Conservation (phyloP, 35 echinoderm and acorn worm genomes). For the Apostichopus californicus region DNA sequence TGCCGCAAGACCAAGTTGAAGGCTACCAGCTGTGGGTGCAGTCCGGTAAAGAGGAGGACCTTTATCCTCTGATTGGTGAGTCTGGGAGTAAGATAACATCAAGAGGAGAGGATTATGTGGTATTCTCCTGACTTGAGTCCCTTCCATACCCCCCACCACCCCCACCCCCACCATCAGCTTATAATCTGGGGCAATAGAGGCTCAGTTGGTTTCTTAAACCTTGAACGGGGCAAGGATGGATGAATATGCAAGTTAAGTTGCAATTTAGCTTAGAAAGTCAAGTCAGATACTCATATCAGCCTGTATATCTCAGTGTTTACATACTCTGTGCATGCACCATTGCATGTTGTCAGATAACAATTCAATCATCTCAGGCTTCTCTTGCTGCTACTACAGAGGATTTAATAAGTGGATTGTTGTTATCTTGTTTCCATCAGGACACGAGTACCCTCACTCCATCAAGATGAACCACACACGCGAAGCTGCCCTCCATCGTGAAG, state of each 20-base stretch:
- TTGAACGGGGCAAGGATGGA: too few species aligned
- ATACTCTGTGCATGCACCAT: not conserved
- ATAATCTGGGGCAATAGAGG: too few species aligned
- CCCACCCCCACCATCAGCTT: too few species aligned
- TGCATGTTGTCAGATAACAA: not conserved
- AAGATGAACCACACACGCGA: constrained; percentile 92
- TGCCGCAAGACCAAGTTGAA: constrained; percentile 51
- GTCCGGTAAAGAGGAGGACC: constrained; percentile 79
- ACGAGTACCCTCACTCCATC: constrained; percentile 90
- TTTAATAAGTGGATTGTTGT: not conserved
- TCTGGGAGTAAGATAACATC: not conserved
- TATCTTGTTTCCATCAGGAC: constrained; percentile 54
- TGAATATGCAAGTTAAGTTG: too few species aligned
- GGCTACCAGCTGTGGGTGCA: constrained; percentile 96
- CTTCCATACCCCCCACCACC: too few species aligned
- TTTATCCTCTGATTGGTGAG: constrained; percentile 96
- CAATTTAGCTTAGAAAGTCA: too few species aligned
- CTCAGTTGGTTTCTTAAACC: too few species aligned
- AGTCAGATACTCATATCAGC: too few species aligned
- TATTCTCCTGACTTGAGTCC: too few species aligned
- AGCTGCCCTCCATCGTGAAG: constrained; percentile 64
- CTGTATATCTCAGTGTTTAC: too few species aligned
- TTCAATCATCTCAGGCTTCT: not conserved
- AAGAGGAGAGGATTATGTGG: too few species aligned
- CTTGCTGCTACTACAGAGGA: not conserved